phyloP scores from a whole-genome alignment of 2,113 vertebrate species.

The Bambusicola thoracicus region DNA sequence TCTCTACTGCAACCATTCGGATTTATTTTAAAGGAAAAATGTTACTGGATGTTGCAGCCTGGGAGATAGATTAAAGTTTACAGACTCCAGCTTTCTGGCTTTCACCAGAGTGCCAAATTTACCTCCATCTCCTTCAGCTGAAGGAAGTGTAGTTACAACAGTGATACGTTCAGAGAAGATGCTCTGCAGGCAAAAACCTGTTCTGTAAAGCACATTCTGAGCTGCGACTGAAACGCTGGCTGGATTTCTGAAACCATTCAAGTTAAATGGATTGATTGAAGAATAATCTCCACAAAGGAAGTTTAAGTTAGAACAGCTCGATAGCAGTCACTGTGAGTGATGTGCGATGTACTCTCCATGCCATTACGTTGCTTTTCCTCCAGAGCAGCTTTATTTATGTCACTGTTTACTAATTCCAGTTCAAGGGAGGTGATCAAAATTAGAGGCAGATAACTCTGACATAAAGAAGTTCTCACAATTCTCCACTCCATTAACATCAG shows the following conservation, averaged over 20 bases:
- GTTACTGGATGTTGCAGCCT: not conserved
- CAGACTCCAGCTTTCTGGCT: not conserved
- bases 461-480: constrained; percentile 53
- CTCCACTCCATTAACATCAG: constrained; percentile 65
- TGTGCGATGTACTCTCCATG: not conserved
- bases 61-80: not conserved
- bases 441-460: constrained; percentile 34
- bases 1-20: not conserved
- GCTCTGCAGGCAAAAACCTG: constrained; percentile 38
- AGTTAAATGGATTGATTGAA: constrained; percentile 52
- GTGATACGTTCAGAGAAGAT: constrained; percentile 16
- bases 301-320: constrained; percentile 3
- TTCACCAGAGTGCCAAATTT: constrained; percentile 11
- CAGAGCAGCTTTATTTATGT: not conserved
- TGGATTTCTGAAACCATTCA: constrained; percentile 30
- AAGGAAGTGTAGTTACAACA: constrained; percentile 41
- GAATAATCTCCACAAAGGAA: constrained; percentile 43
- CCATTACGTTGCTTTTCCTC: not conserved
- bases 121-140: not conserved
- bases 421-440: constrained; percentile 54
- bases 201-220: constrained; percentile 38
- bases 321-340: constrained; percentile 20
- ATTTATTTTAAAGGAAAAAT: not conserved
- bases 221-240: not conserved
- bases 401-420: constrained; percentile 61